phyloP scores from a whole-genome alignment of 2,797 vertebrate species.

The Hoplostethus mediterraneus region DNA sequence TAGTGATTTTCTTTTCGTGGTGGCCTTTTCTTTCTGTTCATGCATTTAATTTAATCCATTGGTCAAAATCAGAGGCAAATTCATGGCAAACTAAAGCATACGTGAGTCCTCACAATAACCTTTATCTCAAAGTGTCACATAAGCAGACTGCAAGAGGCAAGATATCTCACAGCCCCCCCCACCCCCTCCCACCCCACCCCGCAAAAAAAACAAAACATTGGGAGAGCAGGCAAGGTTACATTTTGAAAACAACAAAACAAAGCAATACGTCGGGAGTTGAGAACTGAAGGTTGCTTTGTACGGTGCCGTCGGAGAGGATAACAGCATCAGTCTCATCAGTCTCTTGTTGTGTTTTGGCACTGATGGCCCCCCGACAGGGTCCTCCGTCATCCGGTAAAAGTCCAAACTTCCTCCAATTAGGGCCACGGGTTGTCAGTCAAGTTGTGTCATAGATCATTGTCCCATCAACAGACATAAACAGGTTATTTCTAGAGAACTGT shows the following conservation, averaged over 20 bases:
- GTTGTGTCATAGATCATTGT: slow-evolving; percentile 50
- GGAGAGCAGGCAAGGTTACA: slow-evolving; percentile 48
- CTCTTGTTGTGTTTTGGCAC: slow-evolving; percentile 73
- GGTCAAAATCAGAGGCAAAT: slow-evolving; percentile 43
- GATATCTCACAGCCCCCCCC: slow-evolving; percentile 48
- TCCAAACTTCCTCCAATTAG: slow-evolving; percentile 45
- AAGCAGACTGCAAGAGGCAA: slow-evolving; percentile 47
- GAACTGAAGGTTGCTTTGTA: slow-evolving; percentile 60
- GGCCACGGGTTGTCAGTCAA: slow-evolving; percentile 52
- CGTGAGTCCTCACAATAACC: slow-evolving; percentile 48
- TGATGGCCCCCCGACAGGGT: slow-evolving; percentile 43
- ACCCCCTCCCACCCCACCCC: background rate
- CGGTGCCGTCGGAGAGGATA: slow-evolving; percentile 52
- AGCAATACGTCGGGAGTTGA: slow-evolving; percentile 53
- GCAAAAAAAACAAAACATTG: slow-evolving; percentile 39
- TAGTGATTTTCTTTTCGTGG: slow-evolving; percentile 7
- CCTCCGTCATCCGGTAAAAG: slow-evolving; percentile 44
- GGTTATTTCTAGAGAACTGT: slow-evolving; percentile 68
- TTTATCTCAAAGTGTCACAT: slow-evolving; percentile 62
- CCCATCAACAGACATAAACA: slow-evolving; percentile 63
- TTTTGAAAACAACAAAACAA: slow-evolving; percentile 52
- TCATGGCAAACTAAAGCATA: slow-evolving; percentile 65
- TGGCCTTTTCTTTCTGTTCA: slow-evolving; percentile 35
- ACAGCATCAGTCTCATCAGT: slow-evolving; percentile 21
- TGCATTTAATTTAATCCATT: slow-evolving; percentile 50